These are phyloP conservation scores for Pantala flavescens DNA, from an alignment of 1,140 invertebrate genomes.

Conservation along the genomic window DNA sequence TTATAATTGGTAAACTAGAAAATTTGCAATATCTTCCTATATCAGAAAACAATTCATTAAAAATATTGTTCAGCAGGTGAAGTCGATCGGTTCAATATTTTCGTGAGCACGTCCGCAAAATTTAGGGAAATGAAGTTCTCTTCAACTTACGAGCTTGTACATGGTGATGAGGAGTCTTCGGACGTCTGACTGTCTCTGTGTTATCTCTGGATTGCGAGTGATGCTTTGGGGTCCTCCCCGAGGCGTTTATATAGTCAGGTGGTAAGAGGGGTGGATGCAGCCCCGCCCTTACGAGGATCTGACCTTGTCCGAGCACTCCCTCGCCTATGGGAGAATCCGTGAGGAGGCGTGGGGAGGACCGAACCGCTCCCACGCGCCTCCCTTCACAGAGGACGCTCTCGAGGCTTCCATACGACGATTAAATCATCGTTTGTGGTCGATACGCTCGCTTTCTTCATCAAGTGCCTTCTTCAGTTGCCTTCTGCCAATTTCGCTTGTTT, in stretches of 20 bases:
- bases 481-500: no score
- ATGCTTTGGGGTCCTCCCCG: not conserved
- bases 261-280: not conserved
- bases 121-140: no score
- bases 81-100: no score
- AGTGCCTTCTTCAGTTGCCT: no score
- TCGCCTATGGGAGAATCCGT: not conserved
- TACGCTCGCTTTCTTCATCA: no score
- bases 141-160: constrained; percentile 32
- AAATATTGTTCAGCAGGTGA: no score
- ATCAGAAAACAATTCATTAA: no score
- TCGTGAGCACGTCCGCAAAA: no score
- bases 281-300: not conserved
- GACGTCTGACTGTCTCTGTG: no score
- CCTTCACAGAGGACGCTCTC: not conserved
- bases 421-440: no score
- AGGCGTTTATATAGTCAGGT: not conserved
- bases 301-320: not conserved
- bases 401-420: not conserved
- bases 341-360: not conserved
- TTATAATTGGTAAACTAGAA: no score
- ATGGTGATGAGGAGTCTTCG: constrained; percentile 27
- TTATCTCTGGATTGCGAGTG: not conserved
- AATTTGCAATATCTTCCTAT: no score
- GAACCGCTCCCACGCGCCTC: not conserved